A percentile compares a stretch with the other conserved stretches of the same genome.
Conservation (phyloP, 1,140 invertebrate genomes). For the Sminthurides bifidus region DNA sequence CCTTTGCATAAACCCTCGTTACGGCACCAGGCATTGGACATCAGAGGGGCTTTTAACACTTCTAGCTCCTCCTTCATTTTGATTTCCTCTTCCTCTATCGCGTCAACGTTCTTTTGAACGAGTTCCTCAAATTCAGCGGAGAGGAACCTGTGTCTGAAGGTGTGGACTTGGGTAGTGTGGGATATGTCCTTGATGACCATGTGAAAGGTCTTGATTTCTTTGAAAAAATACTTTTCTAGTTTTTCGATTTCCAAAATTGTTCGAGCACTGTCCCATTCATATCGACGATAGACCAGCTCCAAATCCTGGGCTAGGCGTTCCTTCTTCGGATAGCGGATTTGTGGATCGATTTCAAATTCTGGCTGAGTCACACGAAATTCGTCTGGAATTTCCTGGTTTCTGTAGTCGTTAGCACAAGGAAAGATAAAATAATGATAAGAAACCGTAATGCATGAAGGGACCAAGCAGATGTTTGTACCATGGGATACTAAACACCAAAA, state of each 20-base stretch:
- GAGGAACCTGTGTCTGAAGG: constrained; percentile 49
- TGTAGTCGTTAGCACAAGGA: constrained; percentile 34
- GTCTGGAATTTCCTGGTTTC: constrained; percentile 47
- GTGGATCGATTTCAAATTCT: constrained; percentile 49
- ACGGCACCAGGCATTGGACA: not conserved
- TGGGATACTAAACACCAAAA: not conserved
- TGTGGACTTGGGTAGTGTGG: constrained; percentile 34
- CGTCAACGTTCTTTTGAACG: constrained; percentile 43
- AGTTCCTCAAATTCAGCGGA: constrained; percentile 45
- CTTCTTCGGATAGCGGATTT: constrained; percentile 50
- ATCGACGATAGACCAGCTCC: constrained; percentile 45
- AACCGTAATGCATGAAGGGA: not conserved
- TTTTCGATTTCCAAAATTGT: constrained; percentile 56
- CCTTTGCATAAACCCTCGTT: constrained; percentile 32
- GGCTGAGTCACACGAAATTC: constrained; percentile 45
- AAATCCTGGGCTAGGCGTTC: constrained; percentile 46
- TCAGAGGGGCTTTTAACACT: not conserved
- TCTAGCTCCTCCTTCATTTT: constrained; percentile 34
- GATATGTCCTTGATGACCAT: constrained; percentile 48
- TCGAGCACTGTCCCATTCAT: constrained; percentile 54
- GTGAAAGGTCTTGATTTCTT: constrained; percentile 50
- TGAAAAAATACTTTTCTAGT: constrained; percentile 54
- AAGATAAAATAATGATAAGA: not conserved
- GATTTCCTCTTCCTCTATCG: constrained; percentile 43
- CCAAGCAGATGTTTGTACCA: not conserved